Evolutionary conservation across 2,797 vertebrate species (phyloP).

Genomic region (Rhinichthys osculus): DNA sequence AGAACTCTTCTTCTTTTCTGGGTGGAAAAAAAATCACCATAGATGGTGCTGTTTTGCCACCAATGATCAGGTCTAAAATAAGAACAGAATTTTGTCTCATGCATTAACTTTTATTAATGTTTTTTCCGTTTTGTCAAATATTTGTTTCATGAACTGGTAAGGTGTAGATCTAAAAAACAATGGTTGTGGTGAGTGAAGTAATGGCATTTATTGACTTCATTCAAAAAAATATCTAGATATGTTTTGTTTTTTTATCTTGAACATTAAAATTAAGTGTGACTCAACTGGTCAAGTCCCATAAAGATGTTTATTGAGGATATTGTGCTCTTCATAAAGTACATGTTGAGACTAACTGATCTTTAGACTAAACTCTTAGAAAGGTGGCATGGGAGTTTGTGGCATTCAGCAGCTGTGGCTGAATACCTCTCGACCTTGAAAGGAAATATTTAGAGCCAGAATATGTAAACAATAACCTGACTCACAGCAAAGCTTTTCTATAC

Average conservation of each 20-base stretch:
- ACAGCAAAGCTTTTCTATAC: slow-evolving; percentile 18
- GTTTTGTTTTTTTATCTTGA: not conserved
- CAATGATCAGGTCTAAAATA: not conserved
- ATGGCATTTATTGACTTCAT: not conserved
- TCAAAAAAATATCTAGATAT: not conserved
- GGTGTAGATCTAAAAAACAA: not conserved
- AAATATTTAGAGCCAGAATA: slow-evolving; percentile 50
- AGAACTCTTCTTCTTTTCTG: not conserved
- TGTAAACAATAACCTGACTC: slow-evolving; percentile 54
- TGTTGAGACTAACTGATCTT: slow-evolving; percentile 13
- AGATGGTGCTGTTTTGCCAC: not conserved
- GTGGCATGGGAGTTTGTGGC: not conserved
- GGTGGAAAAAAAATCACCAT: no score
- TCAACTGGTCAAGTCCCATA: not conserved
- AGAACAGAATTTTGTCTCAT: not conserved
- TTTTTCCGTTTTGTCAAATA: not conserved
- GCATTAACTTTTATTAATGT: not conserved
- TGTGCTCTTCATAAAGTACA: not conserved
- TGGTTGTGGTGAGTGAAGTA: not conserved
- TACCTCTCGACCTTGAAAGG: slow-evolving; percentile 38
- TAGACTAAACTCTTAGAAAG: slow-evolving; percentile 25
- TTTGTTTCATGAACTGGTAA: not conserved
- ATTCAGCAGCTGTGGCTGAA: slow-evolving; percentile 2
- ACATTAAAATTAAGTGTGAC: not conserved
- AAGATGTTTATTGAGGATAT: not conserved